Conservation (phyloP, 2,888 invertebrate species). For the Himalopsyche tibetana region DNA sequence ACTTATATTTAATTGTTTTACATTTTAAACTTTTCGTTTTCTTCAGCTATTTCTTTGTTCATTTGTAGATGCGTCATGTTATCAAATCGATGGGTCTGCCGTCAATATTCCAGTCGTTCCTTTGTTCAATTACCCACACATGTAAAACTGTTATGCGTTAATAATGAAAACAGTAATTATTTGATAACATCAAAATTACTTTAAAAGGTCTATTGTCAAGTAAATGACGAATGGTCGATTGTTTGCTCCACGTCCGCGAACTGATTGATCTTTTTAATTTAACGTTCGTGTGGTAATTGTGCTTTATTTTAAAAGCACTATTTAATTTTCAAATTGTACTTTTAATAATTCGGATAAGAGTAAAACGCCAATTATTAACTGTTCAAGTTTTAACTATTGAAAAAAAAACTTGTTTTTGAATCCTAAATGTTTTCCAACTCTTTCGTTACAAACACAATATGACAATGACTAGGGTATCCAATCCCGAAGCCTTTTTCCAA, state of each 20-base stretch:
- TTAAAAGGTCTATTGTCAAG: constrained; percentile 40
- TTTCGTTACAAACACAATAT: no score
- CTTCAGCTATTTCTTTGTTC: no score
- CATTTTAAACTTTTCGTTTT: no score
- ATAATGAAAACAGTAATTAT: constrained; percentile 40
- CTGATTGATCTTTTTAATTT: constrained; percentile 37
- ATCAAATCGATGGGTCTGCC: neutral
- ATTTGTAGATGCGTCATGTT: neutral
- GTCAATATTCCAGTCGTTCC: neutral
- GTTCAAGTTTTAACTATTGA: no score
- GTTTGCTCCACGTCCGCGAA: neutral
- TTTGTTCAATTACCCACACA: constrained; percentile 5
- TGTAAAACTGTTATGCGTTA: constrained; percentile 2
- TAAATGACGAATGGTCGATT: constrained; percentile 13
- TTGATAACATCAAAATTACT: constrained; percentile 38
- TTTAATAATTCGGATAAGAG: no score
- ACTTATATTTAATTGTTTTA: no score
- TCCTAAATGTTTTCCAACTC: no score
- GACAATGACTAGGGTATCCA: no score
- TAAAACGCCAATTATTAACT: no score
- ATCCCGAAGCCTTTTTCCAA: no score
- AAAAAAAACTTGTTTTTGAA: no score
- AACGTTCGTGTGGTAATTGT: neutral
- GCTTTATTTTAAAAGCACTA: neutral
- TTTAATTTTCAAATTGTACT: neutral